phyloP scores from a whole-genome alignment of 2,797 vertebrate genomes.

The Sciurus vulgaris region DNA sequence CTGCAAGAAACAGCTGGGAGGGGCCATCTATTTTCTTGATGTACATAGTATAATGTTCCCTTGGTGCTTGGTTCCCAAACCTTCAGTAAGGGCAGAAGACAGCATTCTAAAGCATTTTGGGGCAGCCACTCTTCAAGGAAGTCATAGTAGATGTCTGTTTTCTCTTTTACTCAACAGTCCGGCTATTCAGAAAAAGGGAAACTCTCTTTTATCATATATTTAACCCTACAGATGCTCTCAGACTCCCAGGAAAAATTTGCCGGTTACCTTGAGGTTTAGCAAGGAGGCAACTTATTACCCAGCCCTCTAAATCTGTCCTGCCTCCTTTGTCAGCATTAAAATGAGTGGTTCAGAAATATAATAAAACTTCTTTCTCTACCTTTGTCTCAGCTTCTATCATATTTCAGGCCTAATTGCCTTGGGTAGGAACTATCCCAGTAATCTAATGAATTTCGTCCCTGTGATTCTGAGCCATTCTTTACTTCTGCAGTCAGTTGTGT shows the following conservation, averaged over 20 bases:
- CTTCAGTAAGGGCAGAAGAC: neutral
- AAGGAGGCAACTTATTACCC: neutral
- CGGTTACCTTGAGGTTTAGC: neutral
- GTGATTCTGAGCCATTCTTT: conserved; percentile 28
- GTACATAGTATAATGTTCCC: neutral
- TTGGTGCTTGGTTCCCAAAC: neutral
- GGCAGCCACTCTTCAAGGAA: neutral
- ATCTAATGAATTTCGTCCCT: neutral
- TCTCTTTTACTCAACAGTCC: neutral
- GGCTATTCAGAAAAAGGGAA: neutral
- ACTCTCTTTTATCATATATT: neutral
- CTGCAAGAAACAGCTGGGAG: neutral
- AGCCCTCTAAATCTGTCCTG: neutral
- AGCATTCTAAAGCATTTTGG: neutral
- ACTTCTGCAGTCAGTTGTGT: conserved; percentile 7
- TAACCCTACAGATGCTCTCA: neutral
- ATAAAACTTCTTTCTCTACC: neutral
- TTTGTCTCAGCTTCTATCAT: neutral
- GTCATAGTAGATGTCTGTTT: neutral
- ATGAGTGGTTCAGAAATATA: conserved; percentile 3
- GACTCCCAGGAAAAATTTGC: neutral
- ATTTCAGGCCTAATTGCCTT: neutral
- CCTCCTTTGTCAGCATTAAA: neutral
- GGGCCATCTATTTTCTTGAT: neutral
- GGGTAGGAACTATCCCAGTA: neutral